Evolutionary conservation across 1,140 invertebrate genomes (phyloP), one percentile per base, ranked within the genome.

Genomic region (Trypoxylus dichotomus): DNA sequence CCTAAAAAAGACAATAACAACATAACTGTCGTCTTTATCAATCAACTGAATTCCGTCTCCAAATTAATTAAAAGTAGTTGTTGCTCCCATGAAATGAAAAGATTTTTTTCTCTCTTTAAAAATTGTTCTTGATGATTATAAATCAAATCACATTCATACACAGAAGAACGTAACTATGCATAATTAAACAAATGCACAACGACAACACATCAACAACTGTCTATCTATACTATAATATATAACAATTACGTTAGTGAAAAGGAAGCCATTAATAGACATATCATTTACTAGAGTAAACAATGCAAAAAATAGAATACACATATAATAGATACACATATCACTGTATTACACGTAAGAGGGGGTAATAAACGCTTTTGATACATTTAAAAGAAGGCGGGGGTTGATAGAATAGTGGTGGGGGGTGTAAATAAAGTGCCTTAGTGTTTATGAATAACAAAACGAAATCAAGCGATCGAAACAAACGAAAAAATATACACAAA

Each of bases 31-130:
- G 10, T 7, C 32, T 5, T 37, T 8, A 37, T 7, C 5, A 8
- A 37, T 37, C 0, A 13, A 3, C n/a, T 13, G n/a, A 47, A 47
- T 47, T 13, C n/a, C 43, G 43, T 11, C 0, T n/a, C 15, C 19
- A 47, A 47, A 10, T n/a, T n/a, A n/a, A 37, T 25, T 41, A 11
- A 74, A 42, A 74, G 15, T 19, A 85, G 85, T 86, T 86, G 85
- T 86, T 86, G 85, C 85, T 86, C 85, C 85, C 85, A 85, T 83
- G 78, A 75, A 54, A 54, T 15, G 47, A 54, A 54, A 54, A n/a
- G 19, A n/a, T 54, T 54, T 54, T n/a, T 54, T 7, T 54, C n/a
- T 54, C 15, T 19, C 19, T 54, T 54, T 54, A n/a, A n/a, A n/a
- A n/a, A n/a, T n/a, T n/a, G n/a, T n/a, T n/a, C n/a, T n/a, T n/a